Evolutionary conservation across 2,113 vertebrate genomes (phyloP).

Genomic region (Aleadryas rufinucha): DNA sequence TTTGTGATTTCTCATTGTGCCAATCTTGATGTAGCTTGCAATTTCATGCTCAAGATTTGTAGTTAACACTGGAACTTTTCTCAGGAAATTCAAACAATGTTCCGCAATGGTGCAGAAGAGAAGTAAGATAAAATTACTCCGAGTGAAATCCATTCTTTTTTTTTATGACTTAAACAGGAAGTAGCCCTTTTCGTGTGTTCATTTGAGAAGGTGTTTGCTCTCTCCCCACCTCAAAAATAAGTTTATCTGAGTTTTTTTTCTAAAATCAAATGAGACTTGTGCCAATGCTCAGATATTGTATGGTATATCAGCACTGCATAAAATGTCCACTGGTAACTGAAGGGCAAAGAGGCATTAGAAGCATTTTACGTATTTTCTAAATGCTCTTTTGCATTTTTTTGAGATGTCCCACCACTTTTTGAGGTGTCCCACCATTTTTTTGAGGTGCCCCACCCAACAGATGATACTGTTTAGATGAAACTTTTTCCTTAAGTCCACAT

Average conservation of each 20-base stretch:
- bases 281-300: neutral
- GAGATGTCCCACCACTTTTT: neutral
- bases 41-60: neutral
- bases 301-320: neutral
- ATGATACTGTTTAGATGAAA: neutral
- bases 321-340: neutral
- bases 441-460: no score
- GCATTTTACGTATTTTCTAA: neutral
- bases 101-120: neutral
- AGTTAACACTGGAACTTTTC: neutral
- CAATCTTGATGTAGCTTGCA: neutral
- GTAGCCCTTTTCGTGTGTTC: neutral
- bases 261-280: neutral
- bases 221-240: neutral
- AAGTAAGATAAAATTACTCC: neutral
- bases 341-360: neutral
- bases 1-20: neutral
- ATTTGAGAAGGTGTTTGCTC: neutral
- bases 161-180: neutral
- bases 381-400: neutral
- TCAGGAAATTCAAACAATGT: neutral
- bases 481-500: neutral
- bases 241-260: neutral
- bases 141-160: neutral
- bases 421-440: neutral